Conservation (phyloP, 2,888 invertebrate species). For the Cryptus armator region DNA sequence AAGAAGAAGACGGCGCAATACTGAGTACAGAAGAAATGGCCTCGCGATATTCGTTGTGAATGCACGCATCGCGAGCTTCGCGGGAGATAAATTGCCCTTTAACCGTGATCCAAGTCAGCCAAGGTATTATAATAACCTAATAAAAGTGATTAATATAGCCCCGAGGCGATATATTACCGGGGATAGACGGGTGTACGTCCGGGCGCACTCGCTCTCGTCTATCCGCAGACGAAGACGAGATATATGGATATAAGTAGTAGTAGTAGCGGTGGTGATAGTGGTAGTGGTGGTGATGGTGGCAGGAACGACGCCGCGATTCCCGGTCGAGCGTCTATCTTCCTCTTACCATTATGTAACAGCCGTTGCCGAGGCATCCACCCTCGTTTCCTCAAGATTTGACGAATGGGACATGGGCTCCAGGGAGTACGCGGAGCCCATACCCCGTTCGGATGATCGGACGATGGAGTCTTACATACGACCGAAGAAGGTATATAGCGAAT, state of each 20-base stretch:
- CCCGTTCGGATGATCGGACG: conserved; percentile 18
- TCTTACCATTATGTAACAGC: conserved; percentile 37
- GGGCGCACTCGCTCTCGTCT: conserved; percentile 40
- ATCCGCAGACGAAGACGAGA: conserved; percentile 47
- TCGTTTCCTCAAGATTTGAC: conserved; percentile 53
- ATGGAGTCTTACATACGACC: conserved; percentile 7
- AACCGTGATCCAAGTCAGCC: conserved; percentile 78
- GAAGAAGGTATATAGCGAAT: background rate
- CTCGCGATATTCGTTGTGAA: conserved; percentile 38
- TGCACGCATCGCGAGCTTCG: conserved; percentile 71
- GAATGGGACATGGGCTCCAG: conserved; percentile 36
- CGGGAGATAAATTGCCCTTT: conserved; percentile 80
- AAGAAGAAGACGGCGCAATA: background rate
- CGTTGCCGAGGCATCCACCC: conserved; percentile 33
- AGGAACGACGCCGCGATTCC: conserved; percentile 37
- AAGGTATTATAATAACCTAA: conserved; percentile 81
- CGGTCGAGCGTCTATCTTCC: conserved; percentile 33
- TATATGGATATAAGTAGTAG: conserved; percentile 19
- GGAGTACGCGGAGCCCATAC: conserved; percentile 3
- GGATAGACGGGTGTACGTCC: conserved; percentile 41
- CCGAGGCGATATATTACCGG: conserved; percentile 77
- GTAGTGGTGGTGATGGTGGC: background rate
- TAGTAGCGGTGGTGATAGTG: conserved; percentile 3
- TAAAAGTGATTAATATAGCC: conserved; percentile 81
- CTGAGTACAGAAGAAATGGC: conserved; percentile 28